Base-by-base conservation (phyloP, 2,888 invertebrate species). In the Acanthosepion pharaonis region DNA sequence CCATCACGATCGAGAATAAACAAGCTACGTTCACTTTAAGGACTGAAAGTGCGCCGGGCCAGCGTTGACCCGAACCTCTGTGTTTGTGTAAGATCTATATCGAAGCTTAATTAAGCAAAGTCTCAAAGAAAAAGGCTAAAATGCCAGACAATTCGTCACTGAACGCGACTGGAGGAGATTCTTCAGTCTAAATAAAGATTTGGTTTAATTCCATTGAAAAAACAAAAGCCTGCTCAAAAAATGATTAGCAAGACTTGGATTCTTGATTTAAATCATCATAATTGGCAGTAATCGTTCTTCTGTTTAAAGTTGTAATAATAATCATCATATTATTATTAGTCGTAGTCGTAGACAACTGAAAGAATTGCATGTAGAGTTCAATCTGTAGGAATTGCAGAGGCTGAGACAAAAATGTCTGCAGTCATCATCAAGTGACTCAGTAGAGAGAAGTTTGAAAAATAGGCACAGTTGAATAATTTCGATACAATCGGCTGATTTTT, bases 141-240 rank as follows among this genome's bases (percentile, higher is more conserved):
- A 33, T 33, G 78, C 78, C 78, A 33, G n/a, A 78, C 78, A 33
- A 78, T 33, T n/a, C 78, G n/a, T n/a, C 78, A 33, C 78, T 5
- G n/a, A 33, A 78, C 3, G 15, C 9, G n/a, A 33, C n/a, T 78
- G 78, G 78, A 78, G 78, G 78, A 78, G 78, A 33, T 78, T 78
- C 78, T 78, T 78, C 78, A 78, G 78, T n/a, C 78, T 78, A 78
- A 78, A 78, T n/a, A 78, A 78, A 78, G 78, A 78, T 78, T 78
- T 33, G 78, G 33, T 33, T 78, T 78, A 33, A 15, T 78, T 78
- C 78, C 33, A 33, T 78, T 15, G 78, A 78, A 78, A 59, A 33
- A 78, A 78, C 78, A 78, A 78, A 23, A n/a, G 42, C 42, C 78
- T 18, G 78, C 11, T 33, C 18, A n/a, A n/a, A 42, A 78, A 78